Conservation (phyloP, 2,113 vertebrate species). For the Bubo blakistoni region DNA sequence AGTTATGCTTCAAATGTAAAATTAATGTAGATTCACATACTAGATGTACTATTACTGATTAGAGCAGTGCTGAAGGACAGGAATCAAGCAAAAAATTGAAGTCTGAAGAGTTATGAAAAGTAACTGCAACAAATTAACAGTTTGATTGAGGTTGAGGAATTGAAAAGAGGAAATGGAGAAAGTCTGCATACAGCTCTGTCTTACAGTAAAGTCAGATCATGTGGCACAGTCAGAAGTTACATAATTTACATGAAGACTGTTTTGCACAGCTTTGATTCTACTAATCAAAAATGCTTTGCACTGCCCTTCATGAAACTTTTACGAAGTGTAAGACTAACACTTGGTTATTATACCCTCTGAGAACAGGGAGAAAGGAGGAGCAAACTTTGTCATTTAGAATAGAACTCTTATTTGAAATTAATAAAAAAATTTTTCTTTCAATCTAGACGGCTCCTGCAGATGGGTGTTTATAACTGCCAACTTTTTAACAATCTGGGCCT, state of each 20-base stretch:
- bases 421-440: neutral
- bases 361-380: neutral
- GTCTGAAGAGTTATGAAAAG: neutral
- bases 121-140: neutral
- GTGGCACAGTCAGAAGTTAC: neutral
- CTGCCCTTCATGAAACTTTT: neutral
- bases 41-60: neutral
- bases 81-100: neutral
- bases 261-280: neutral
- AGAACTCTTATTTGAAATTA: neutral
- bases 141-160: neutral
- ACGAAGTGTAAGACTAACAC: neutral
- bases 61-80: neutral
- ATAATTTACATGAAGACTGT: neutral
- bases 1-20: neutral
- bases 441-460: conserved; percentile 90
- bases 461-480: conserved; percentile 97
- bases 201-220: neutral
- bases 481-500: conserved; percentile 97
- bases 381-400: neutral
- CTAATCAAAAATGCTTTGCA: neutral
- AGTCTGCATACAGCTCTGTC: neutral
- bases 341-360: neutral
- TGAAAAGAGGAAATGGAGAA: neutral
- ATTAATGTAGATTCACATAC: neutral